A percentile compares a stretch with the other conserved stretches of the same genome.
phyloP scores from a whole-genome alignment of 2,888 invertebrate genomes.

The Cryptosula pallasiana region DNA sequence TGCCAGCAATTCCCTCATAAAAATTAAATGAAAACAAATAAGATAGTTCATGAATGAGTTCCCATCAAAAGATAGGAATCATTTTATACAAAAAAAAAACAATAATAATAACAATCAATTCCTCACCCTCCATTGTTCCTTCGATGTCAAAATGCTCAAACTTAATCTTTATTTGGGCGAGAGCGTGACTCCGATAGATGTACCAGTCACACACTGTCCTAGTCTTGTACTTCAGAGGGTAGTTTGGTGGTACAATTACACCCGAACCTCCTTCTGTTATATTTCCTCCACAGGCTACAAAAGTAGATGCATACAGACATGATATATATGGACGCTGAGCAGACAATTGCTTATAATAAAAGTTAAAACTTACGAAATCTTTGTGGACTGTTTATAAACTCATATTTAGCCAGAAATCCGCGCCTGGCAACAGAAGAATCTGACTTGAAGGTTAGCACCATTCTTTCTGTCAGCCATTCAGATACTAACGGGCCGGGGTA shows the following conservation, averaged over 20 bases:
- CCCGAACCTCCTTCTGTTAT: slow-evolving; percentile 62
- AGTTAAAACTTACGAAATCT: slow-evolving; percentile 14
- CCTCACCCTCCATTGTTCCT: slow-evolving; percentile 77
- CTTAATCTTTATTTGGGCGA: slow-evolving; percentile 81
- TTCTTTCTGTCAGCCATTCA: slow-evolving; percentile 76
- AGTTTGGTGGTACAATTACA: slow-evolving; percentile 79
- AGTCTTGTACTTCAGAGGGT: slow-evolving; percentile 77
- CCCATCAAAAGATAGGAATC: no score
- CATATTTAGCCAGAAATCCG: slow-evolving; percentile 92
- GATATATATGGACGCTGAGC: no score
- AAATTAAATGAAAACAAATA: no score
- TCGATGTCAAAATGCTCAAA: slow-evolving; percentile 89
- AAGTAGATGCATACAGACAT: no score
- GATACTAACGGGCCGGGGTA: slow-evolving; percentile 94
- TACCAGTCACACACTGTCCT: slow-evolving; percentile 86
- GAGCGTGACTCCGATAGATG: slow-evolving; percentile 73
- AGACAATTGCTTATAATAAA: no score
- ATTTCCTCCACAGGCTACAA: slow-evolving; percentile 81
- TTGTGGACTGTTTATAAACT: slow-evolving; percentile 65
- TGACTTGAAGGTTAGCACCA: slow-evolving; percentile 82
- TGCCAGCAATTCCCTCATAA: no score
- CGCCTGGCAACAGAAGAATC: slow-evolving; percentile 81
- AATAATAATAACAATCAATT: no score
- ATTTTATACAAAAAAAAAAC: no score
- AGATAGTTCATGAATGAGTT: no score